Base-by-base conservation (phyloP, 2,113 vertebrate genomes). In the Mungos mungo region DNA sequence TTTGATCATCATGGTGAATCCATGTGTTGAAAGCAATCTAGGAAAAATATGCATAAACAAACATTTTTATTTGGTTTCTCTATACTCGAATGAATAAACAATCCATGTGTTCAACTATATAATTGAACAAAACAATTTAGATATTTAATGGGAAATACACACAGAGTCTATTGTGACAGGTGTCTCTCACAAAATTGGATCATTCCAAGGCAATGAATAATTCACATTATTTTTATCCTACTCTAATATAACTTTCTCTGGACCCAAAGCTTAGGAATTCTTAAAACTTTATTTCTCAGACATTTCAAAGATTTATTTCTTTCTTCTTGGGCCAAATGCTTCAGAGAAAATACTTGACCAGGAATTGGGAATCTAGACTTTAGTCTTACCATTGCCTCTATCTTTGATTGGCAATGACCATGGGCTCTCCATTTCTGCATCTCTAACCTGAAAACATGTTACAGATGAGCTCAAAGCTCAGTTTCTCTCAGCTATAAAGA, bases 241-340 rank as follows among this genome's bases (percentile, higher is more conserved):
- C n/a, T 83, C 60, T 92, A 82, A 60, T 90, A 45, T 74, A 87
- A 74, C 16, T 93, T 93, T 93, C 16, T 21, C 25, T 93, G 50
- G 89, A 38, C 3, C 11, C 12, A 77, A 90, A 77, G 7, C 13
- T 82, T 82, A 47, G 47, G 50, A 91, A 82, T 68, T 5, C 27
- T 95, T 47, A 69, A 69, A 83, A 88, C 11, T 27, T 50, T 50
- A 50, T 50, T 14, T 50, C 50, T 50, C 50, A 50, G 13, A 50
- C 10, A 50, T 50, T 50, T 50, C 13, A 50, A 50, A 18, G 2
- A 33, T 77, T 69, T 81, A 13, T 69, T 85, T 90, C 25, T 79
- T 87, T 86, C 35, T 29, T 79, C 21, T 79, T 16, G 29, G n/a
- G 13, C 7, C 63, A 87, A 84, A 84, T 52, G 15, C 23, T 83